A percentile compares a stretch with the other conserved stretches of the same genome.
phyloP scores from a whole-genome alignment of 2,888 invertebrate species.

The Melanchra persicariae region DNA sequence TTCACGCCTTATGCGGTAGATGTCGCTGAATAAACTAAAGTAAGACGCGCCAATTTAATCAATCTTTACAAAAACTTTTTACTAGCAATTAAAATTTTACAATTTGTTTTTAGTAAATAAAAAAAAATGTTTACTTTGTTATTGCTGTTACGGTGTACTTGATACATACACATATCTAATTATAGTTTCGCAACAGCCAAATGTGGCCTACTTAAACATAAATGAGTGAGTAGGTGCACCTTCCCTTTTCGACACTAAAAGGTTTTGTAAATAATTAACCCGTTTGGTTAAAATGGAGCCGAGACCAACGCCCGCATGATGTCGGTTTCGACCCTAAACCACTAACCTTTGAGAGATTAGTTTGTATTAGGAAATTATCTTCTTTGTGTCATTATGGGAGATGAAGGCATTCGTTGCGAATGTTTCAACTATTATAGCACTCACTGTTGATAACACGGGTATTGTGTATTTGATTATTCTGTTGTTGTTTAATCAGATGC shows the following conservation, averaged over 20 bases:
- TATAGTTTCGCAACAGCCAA: conserved; percentile 30
- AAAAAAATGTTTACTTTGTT: not conserved
- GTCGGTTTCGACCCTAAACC: conserved; percentile 68
- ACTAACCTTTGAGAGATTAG: conserved; percentile 74
- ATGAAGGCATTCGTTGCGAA: conserved; percentile 37
- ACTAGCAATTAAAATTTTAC: not conserved
- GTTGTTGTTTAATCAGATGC: conserved; percentile 31
- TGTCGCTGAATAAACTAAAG: conserved; percentile 3
- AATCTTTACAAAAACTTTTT: not conserved
- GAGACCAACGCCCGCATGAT: conserved; percentile 72
- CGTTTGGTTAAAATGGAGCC: conserved; percentile 65
- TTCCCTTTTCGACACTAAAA: conserved; percentile 58
- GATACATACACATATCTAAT: conserved; percentile 11
- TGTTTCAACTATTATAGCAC: conserved; percentile 29
- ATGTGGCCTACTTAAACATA: conserved; percentile 46
- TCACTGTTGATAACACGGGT: conserved; percentile 13
- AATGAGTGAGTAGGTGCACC: conserved; percentile 51
- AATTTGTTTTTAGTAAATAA: not conserved
- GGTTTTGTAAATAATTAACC: conserved; percentile 67
- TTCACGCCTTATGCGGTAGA: conserved; percentile 9
- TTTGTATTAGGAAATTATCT: conserved; percentile 71
- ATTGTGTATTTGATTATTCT: conserved; percentile 19
- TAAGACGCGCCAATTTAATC: not conserved
- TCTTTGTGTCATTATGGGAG: conserved; percentile 61
- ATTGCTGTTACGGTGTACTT: not conserved